Conservation (phyloP, 2,888 invertebrate genomes). For the Drosophila anomelani region DNA sequence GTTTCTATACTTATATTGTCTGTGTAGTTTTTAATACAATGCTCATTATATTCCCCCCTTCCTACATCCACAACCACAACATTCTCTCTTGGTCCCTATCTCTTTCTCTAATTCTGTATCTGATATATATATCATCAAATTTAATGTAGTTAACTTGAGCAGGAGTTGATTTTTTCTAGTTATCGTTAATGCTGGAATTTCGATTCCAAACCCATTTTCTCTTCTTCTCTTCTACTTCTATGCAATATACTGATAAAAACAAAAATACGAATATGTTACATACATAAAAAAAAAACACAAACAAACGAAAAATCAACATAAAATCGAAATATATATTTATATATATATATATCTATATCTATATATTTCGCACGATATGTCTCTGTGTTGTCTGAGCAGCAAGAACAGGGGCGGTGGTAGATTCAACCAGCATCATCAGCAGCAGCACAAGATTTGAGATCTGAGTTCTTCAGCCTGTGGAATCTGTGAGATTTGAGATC, state of each 20-base stretch:
- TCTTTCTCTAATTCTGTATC: constrained; percentile 22
- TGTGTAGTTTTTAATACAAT: not conserved
- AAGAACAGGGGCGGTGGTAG: constrained; percentile 60
- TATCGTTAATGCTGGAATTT: constrained; percentile 81
- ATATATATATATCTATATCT: not conserved
- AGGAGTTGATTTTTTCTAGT: constrained; percentile 53
- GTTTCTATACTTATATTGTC: not conserved
- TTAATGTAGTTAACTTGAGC: constrained; percentile 50
- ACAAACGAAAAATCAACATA: constrained; percentile 18
- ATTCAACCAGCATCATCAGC: constrained; percentile 45
- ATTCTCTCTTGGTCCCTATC: constrained; percentile 4
- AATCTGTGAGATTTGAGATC: constrained; percentile 11
- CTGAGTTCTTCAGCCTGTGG: not conserved
- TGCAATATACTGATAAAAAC: constrained; percentile 53
- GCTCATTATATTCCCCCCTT: not conserved
- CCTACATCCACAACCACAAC: not conserved
- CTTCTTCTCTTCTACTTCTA: constrained; percentile 75
- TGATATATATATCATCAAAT: constrained; percentile 13
- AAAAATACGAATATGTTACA: constrained; percentile 22
- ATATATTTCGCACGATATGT: not conserved
- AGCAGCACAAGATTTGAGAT: constrained; percentile 51
- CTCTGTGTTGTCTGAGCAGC: constrained; percentile 52
- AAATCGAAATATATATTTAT: constrained; percentile 13
- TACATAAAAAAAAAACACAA: not conserved
- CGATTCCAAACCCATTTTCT: constrained; percentile 80